Evolutionary conservation across 2,888 invertebrate genomes (phyloP).

Genomic region (Tiliacea aurago): DNA sequence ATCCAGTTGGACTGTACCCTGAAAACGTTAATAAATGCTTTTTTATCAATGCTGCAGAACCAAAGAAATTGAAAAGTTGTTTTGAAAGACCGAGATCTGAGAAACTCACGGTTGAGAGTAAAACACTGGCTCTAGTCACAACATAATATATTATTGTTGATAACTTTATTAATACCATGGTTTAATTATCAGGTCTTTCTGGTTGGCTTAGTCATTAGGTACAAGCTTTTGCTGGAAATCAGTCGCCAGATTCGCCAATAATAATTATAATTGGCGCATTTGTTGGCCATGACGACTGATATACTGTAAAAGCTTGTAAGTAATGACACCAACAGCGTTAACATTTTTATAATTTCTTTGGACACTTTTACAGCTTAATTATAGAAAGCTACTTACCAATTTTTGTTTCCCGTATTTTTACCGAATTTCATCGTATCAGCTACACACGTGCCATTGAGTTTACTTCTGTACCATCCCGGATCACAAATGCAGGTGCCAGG

Average conservation of each 20-base stretch:
- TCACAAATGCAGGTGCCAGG: constrained; percentile 39
- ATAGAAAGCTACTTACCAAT: background rate
- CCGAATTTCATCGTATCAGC: background rate
- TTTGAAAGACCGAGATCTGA: background rate
- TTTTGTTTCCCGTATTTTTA: background rate
- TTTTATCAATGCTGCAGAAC: background rate
- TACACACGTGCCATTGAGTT: constrained; percentile 17
- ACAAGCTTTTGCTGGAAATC: background rate
- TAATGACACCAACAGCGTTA: background rate
- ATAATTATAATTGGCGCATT: background rate
- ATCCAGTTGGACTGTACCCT: constrained; percentile 41
- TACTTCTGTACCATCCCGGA: constrained; percentile 39
- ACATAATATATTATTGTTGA: background rate
- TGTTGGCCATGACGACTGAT: too few relatives aligned
- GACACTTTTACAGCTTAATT: too few relatives aligned
- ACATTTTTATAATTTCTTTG: background rate
- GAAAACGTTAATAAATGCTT: constrained; percentile 13
- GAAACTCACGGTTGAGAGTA: background rate
- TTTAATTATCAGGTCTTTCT: too few relatives aligned
- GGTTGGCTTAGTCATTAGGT: too few relatives aligned
- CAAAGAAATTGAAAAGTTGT: background rate
- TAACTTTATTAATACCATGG: background rate
- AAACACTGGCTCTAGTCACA: background rate
- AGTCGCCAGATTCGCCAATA: background rate
- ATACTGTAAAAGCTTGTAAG: background rate